Base-by-base conservation (phyloP, 2,797 vertebrate genomes). In the Lophius americanus region DNA sequence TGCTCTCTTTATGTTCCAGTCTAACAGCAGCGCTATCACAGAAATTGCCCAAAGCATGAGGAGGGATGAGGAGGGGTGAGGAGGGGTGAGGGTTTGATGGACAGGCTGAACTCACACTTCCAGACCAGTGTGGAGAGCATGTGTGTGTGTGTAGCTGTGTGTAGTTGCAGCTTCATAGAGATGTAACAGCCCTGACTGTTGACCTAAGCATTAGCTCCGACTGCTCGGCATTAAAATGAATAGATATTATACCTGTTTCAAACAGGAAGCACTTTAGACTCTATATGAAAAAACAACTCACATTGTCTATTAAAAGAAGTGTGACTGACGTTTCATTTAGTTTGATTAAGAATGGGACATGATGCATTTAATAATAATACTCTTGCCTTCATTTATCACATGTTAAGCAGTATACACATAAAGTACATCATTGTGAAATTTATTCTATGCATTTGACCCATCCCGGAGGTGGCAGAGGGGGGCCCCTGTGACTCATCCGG, bases 1-100 rank as follows among this genome's bases (percentile, higher is more conserved):
- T 11, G 38, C 70, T 84, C 64, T 76, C 79, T 88, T 88, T 86
- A 79, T 82, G 80, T 91, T 89, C 74, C 82, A 65, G 69, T 81
- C 85, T 76, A 88, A 87, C 87, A 87, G 70, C 70, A 73, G 73
- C 86, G 71, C 76, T 70, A 79, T 81, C 62, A 70, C 46, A 33
- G 39, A 66, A 55, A 61, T 57, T 47, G 58, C 44, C 65, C 36
- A 37, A 7, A 69, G 58, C 65, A 55, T 13, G 9, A 48, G 41
- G 41, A 14, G 3, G 33, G n/a, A n/a, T 33, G n/a, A 44, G 13
- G n/a, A 13, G 51, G 44, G 46, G 57, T 8, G 51, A 12, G 50
- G 6, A 37, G 36, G 62, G 13, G 41, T 47, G 73, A 38, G 62
- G 13, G 41, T 47, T 72, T 71, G 64, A 76, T 54, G 66, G 78